These are phyloP conservation scores for Sebastes itinus DNA, from an alignment of 2,797 vertebrate genomes.

Conservation along the genomic window DNA sequence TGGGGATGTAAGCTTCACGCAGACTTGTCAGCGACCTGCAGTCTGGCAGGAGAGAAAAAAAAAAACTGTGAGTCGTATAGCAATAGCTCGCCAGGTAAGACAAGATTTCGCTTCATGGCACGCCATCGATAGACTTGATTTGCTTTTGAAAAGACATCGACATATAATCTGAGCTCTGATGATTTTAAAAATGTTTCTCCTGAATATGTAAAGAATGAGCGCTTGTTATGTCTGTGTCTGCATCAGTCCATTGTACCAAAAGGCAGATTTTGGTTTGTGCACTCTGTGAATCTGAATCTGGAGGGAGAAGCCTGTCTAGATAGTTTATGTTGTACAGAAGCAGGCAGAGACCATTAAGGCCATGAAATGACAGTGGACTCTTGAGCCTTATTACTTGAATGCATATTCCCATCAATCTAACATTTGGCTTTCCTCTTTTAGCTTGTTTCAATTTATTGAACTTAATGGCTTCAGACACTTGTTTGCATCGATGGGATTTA, in stretches of 20 bases:
- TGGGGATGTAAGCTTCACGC: slow-evolving; percentile 45
- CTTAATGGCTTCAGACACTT: slow-evolving; percentile 84
- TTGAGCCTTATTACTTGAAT: slow-evolving; percentile 64
- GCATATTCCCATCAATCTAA: slow-evolving; percentile 67
- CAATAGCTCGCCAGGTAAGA: slow-evolving; percentile 75
- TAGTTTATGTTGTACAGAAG: slow-evolving; percentile 58
- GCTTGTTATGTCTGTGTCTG: slow-evolving; percentile 22
- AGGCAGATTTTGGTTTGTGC: slow-evolving; percentile 30
- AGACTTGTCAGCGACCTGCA: slow-evolving; percentile 62
- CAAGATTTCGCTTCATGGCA: slow-evolving; percentile 47
- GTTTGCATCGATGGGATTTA: slow-evolving; percentile 77
- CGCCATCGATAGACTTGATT: slow-evolving; percentile 55
- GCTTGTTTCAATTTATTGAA: slow-evolving; percentile 48
- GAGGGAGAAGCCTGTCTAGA: slow-evolving; percentile 55
- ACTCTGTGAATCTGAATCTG: slow-evolving; percentile 37
- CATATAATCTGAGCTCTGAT: slow-evolving; percentile 14
- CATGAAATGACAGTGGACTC: slow-evolving; percentile 57
- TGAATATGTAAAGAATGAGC: slow-evolving; percentile 23
- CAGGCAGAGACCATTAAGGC: slow-evolving; percentile 48
- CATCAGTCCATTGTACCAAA: slow-evolving; percentile 25
- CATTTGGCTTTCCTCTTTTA: slow-evolving; percentile 62
- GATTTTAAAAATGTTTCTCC: slow-evolving; percentile 14
- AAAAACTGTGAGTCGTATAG: slow-evolving; percentile 60
- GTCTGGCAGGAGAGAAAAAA: slow-evolving; percentile 48
- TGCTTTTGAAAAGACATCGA: slow-evolving; percentile 40